phyloP scores from a whole-genome alignment of 2,888 invertebrate species.

The Cheilosia vernalis region DNA sequence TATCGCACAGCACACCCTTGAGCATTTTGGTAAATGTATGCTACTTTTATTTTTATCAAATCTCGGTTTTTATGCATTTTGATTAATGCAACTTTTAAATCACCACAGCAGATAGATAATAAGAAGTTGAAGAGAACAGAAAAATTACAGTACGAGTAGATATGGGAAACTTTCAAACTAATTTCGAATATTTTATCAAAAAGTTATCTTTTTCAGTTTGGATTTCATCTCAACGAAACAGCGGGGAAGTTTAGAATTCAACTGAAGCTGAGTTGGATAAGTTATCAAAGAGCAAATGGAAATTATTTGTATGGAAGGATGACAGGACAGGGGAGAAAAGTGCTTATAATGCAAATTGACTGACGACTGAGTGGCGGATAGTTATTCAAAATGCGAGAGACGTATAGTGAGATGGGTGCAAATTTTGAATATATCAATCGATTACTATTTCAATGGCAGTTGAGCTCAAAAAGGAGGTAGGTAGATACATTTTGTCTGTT shows the following conservation, averaged over 20 bases:
- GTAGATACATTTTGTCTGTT: no score
- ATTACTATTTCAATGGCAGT: no score
- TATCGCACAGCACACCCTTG: not conserved
- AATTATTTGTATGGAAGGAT: constrained; percentile 26
- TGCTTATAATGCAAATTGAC: constrained; percentile 2
- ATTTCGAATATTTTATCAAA: constrained; percentile 62
- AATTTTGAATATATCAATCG: no score
- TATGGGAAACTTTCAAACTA: constrained; percentile 51
- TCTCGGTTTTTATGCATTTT: constrained; percentile 53
- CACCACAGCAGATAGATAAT: constrained; percentile 21
- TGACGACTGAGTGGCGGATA: constrained; percentile 28
- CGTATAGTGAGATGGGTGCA: no score
- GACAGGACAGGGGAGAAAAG: constrained; percentile 1
- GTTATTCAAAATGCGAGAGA: not conserved
- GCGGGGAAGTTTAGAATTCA: constrained; percentile 22
- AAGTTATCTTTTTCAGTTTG: constrained; percentile 36
- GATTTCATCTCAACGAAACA: constrained; percentile 18
- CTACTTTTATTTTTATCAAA: constrained; percentile 48
- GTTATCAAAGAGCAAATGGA: constrained; percentile 2
- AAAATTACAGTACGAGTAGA: constrained; percentile 2
- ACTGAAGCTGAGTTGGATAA: not conserved
- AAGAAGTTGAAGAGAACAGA: constrained; percentile 12
- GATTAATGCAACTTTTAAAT: constrained; percentile 73
- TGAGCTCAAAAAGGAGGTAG: no score
- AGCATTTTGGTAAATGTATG: constrained; percentile 44